Percentiles rank a stretch among this genome's conserved stretches.
Conservation (phyloP, 2,888 invertebrate genomes). For the Mythimna albipuncta region DNA sequence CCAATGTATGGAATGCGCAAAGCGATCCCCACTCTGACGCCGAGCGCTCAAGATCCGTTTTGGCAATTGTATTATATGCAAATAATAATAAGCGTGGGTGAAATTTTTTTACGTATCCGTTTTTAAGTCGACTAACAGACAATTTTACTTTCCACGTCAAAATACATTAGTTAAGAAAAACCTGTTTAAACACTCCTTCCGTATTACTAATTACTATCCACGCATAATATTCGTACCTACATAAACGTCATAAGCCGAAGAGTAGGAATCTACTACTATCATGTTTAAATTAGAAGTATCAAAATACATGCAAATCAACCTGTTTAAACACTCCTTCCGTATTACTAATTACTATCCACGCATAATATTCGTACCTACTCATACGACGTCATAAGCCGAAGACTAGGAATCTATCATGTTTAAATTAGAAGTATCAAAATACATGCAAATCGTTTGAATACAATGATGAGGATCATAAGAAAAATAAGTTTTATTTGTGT, state of each 20-base stretch:
- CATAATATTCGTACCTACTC: conserved; percentile 8
- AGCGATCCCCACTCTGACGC: too few species aligned
- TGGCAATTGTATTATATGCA: too few species aligned
- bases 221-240: conserved; percentile 8
- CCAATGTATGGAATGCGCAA: too few species aligned
- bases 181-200: conserved; percentile 38
- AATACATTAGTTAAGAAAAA: conserved; percentile 15
- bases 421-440: conserved; percentile 11
- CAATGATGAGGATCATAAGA: not conserved
- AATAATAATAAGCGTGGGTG: not conserved
- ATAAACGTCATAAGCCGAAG: conserved; percentile 7
- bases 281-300: conserved; percentile 8
- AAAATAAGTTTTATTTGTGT: not conserved
- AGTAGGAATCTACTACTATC: conserved; percentile 26
- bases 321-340: conserved; percentile 35
- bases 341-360: conserved; percentile 1
- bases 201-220: conserved; percentile 6
- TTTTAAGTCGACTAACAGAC: not conserved
- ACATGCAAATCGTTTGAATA: not conserved
- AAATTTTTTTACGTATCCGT: not conserved
- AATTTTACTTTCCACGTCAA: conserved; percentile 13
- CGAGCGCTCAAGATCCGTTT: too few species aligned
- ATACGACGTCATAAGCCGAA: conserved; percentile 5
- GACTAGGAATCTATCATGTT: conserved; percentile 26
- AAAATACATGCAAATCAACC: conserved; percentile 18